Conservation (phyloP, 2,888 invertebrate genomes). For the Rosalia funebris region DNA sequence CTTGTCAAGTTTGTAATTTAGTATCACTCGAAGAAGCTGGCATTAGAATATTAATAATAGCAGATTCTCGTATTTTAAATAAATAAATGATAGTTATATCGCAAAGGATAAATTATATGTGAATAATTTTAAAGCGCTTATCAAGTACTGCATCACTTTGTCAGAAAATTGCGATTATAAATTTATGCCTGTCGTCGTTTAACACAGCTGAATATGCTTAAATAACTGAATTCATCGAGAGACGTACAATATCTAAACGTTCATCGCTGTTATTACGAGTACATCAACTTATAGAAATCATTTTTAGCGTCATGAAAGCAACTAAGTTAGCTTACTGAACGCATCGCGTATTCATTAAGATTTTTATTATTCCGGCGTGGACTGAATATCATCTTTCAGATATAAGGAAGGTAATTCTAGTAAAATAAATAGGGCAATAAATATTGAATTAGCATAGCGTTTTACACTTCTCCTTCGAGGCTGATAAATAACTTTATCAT, state of each 20-base stretch:
- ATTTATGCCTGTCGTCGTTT: no score
- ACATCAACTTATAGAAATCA: slow-evolving; percentile 2
- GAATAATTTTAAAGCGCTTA: no score
- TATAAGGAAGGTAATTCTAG: slow-evolving; percentile 26
- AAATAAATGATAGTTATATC: no score
- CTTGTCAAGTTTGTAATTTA: no score
- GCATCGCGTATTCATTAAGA: slow-evolving; percentile 16
- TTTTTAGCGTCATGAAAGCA: background rate
- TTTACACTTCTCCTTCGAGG: slow-evolving; percentile 7
- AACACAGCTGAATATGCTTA: no score
- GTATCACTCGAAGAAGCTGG: no score
- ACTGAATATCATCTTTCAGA: slow-evolving; percentile 23
- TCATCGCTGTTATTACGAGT: background rate
- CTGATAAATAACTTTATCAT: slow-evolving; percentile 12
- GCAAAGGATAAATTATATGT: no score
- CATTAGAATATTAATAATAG: no score
- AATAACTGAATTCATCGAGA: no score
- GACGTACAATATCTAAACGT: background rate
- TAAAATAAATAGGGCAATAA: slow-evolving; percentile 25
- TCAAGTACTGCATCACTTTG: no score
- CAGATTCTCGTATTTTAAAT: no score
- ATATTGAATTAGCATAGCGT: slow-evolving; percentile 10
- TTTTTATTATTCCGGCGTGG: slow-evolving; percentile 1
- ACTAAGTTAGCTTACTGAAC: background rate
- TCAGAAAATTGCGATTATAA: no score